Evolutionary conservation across 2,113 vertebrate genomes (phyloP), one percentile per base, ranked within the genome.

Genomic region (Recurvirostra avosetta): DNA sequence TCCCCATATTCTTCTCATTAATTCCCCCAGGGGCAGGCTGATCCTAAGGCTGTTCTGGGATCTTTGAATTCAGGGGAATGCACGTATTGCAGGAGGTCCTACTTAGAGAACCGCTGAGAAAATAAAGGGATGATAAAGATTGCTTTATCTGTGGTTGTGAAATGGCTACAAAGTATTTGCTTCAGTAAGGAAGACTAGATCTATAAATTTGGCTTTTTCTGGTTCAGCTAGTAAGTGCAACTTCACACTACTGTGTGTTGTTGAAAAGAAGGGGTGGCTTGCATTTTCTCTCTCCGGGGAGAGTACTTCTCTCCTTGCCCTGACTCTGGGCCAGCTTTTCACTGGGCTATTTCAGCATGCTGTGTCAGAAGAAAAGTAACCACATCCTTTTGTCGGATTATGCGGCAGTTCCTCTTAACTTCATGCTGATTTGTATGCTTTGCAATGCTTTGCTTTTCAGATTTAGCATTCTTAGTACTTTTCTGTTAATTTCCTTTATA

Each of bases 401-500:
- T 9, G 2, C 50, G 47, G 71, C 40, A 82, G 41, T 29, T 94
- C 38, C 63, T 52, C 45, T 59, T 71, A 15, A 62, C 77, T 91
- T 55, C 74, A 9, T 20, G 67, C 47, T 74, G 30, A 86, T 96
- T 74, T 74, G 86, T 66, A 77, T 80, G 92, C 91, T 86, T 74
- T 71, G 78, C 79, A 43, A 27, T 14, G n/a, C 85, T 88, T 92
- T 86, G 67, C 59, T 80, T 80, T 82, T 58, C 67, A 88, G 68
- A 63, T 52, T 88, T 71, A 77, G 34, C 59, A 59, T 77, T 92
- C 68, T 79, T 89, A 71, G 47, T 88, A 36, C 79, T 94, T 88
- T 88, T 29, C 61, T 77, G 56, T 80, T 94, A 90, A 94, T 92
- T 95, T 95, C 82, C 63, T 80, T 47, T 74, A 34, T 94, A 90